Base-by-base conservation (phyloP, 2,888 invertebrate species). In the Meiosimyza platycephala region DNA sequence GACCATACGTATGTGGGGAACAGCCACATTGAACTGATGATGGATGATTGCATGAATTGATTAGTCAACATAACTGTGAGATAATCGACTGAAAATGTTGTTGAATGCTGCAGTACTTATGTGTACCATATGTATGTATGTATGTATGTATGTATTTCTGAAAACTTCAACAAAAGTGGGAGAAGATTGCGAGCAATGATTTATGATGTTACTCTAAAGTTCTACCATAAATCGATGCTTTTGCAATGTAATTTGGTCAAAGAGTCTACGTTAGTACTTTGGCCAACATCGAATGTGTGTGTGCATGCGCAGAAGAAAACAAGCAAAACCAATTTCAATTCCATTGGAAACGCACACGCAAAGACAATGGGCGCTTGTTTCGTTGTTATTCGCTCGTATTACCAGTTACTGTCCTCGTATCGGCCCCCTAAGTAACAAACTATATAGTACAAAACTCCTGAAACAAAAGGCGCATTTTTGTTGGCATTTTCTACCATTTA, bases 401-500 rank as follows among this genome's bases (percentile, higher is more conserved):
- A 40, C 40, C 9, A 16, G 55, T 16, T 54, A 16, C 54, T 16
- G 1, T 13, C 12, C n/a, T 13, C 54, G 54, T 13, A 47, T 15
- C n/a, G 40, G n/a, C 22, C 55, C 55, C n/a, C 55, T 40, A 40
- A 40, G 5, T 16, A n/a, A 12, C 63, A 12, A 18, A 11, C 63
- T 13, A 15, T 13, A 15, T 63, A n/a, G 47, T n/a, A 3, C 6
- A 12, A 12, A 16, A 40, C 12, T n/a, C 47, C 12, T 40, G 47
- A 63, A 63, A 63, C 63, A 63, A 63, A 63, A 63, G 64, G 51
- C 51, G 64, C 64, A 64, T 64, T 64, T 51, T 64, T 64, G 64
- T 28, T 40, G 64, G 28, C 28, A 64, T 64, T 64, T 64, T 15
- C 64, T 18, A 22, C 64, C 64, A 51, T 64, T 64, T 64, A 64